phyloP scores from a whole-genome alignment of 2,113 vertebrate species.

The Pomatorhinus ruficollis region DNA sequence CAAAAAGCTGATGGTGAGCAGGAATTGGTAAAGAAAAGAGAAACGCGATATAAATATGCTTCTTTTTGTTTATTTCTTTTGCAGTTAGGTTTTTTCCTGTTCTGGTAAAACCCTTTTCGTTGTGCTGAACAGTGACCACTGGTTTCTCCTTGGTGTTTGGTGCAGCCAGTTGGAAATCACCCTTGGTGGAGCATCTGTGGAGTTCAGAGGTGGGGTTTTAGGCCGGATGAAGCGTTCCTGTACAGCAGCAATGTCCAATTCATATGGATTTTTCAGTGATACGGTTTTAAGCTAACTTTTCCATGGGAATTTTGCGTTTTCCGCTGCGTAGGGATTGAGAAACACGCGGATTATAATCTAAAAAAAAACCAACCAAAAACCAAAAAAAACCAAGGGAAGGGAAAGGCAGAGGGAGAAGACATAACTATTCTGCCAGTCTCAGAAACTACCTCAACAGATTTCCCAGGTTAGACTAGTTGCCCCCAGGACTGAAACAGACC shows the following conservation, averaged over 20 bases:
- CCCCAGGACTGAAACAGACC: neutral
- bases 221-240: neutral
- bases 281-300: neutral
- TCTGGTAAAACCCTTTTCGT: neutral
- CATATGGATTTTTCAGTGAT: too few species aligned
- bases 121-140: accelerated
- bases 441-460: neutral
- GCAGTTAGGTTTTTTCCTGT: accelerated
- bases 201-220: neutral
- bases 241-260: neutral
- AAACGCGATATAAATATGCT: accelerated
- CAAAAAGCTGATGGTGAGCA: neutral
- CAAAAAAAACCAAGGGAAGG: accelerated
- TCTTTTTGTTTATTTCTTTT: neutral
- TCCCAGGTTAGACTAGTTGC: neutral
- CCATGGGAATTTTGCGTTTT: neutral
- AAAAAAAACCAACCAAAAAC: neutral
- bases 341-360: accelerated
- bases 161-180: neutral
- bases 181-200: too few species aligned
- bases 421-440: neutral
- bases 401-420: neutral
- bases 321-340: neutral
- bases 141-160: neutral
- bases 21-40: neutral